These are phyloP conservation scores for Gryllus bimaculatus DNA, from an alignment of 1,140 invertebrate genomes.

Conservation along the genomic window DNA sequence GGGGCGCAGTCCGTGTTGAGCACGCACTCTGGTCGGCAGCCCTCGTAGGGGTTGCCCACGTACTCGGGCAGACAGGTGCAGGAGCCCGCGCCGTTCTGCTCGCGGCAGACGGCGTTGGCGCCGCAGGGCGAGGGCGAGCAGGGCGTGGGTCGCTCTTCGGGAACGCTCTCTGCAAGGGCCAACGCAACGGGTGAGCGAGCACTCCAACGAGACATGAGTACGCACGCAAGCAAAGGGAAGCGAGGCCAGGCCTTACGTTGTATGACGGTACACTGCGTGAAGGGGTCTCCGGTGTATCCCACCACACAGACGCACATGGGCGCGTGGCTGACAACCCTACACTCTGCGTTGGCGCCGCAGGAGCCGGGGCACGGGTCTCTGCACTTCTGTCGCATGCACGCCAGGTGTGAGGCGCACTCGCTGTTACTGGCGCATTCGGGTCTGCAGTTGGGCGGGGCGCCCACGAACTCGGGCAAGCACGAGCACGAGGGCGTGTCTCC, in stretches of 20 bases:
- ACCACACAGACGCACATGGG: conserved; percentile 54
- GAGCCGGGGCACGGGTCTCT: conserved; percentile 37
- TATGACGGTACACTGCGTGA: conserved; percentile 34
- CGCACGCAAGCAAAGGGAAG: conserved; percentile 33
- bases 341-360: conserved; percentile 54
- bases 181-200: conserved; percentile 24
- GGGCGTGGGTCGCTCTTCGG: conserved; percentile 32
- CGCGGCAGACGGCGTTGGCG: conserved; percentile 56
- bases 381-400: conserved; percentile 39
- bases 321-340: conserved; percentile 50
- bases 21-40: conserved; percentile 49
- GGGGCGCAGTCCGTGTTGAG: conserved; percentile 51
- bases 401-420: conserved; percentile 38
- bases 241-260: conserved; percentile 21
- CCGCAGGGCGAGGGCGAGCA: conserved; percentile 62
- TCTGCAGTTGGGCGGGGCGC: conserved; percentile 42
- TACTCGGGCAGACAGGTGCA: conserved; percentile 56
- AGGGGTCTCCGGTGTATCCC: conserved; percentile 62
- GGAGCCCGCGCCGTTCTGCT: conserved; percentile 52
- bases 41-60: conserved; percentile 51
- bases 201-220: conserved; percentile 23
- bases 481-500: conserved; percentile 37
- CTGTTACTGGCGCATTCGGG: conserved; percentile 39
- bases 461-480: conserved; percentile 40
- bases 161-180: conserved; percentile 13